Evolutionary conservation across 2,888 invertebrate species (phyloP), one percentile per base, ranked within the genome.

Genomic region (Pyrrhia umbra): DNA sequence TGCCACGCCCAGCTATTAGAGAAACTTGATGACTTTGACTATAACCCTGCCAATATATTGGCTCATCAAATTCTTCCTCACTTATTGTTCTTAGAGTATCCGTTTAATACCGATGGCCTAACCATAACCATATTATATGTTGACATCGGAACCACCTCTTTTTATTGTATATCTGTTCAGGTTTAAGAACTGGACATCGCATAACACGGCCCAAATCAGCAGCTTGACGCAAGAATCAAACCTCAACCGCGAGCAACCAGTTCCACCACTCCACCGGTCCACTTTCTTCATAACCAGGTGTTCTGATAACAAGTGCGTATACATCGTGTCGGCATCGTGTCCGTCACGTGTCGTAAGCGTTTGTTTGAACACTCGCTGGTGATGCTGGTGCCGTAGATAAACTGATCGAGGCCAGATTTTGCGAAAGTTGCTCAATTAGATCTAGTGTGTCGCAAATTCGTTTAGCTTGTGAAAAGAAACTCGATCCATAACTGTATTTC

Each of bases 241-340:
- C 62, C 66, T 58, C 25, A 45, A 45, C 55, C 40, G 6, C 20
- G 18, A 21, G 18, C 51, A 62, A 79, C 75, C 51, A 68, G 75
- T 66, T 69, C 30, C 20, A 25, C 42, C 58, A 68, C 55, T 75
- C 69, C 40, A 30, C 42, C 54, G 70, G 50, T 75, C 71, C 40
- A 80, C 70, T 80, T 77, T 68, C 54, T 34, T 57, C 18, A 21
- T 18, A 25, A 30, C 40, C 45, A 60, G 61, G 68, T 60, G 51
- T 45, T 42, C 67, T 80, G 75, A 79, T 72, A 75, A 55, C 78
- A 77, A 80, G 81, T 79, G 81, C 63, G 46, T 54, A 71, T 61
- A 66, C 47, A 43, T 42, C 45, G 21, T 42, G 25, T 15, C 27
- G 37, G 42, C 13, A n/a, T 21, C 34, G 30, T 47, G 39, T 25